Base-by-base conservation (phyloP, 1,140 invertebrate species). In the Zaprionus tsacasi region DNA sequence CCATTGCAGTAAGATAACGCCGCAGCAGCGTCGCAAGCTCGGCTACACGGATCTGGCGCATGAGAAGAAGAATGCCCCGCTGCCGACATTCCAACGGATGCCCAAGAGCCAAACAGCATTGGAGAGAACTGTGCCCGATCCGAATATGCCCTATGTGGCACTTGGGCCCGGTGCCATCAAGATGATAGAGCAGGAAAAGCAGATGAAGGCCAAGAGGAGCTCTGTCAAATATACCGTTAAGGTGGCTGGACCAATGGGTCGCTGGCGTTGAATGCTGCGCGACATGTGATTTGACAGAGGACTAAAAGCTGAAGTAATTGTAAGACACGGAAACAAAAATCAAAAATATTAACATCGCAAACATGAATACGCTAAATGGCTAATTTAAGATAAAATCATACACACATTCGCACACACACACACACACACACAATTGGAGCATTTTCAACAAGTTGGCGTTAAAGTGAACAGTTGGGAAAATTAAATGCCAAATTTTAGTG, bases 1-100 rank as follows among this genome's bases (percentile, higher is more conserved):
- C 55, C 67, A 89, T 38, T 89, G 85, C 76, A 85, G 66, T 45
- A 85, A 89, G 57, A 89, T 89, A 21, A 59, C 85, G 15, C 86
- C 86, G 7, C 78, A 85, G 57, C 58, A 68, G 60, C 75, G 81
- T 1, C 85, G 85, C 63, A 89, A 81, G 17, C 52, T 89, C n/a
- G 69, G 56, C 64, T 89, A 67, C 70, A 89, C 85, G 2, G 85
- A 89, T 17, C 36, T 89, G 52, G 70, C 72, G 25, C 85, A 89
- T 55, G 81, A 85, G 61, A 89, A 89, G 64, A 89, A 89, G 70
- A 75, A 70, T 12, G 67, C 85, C 0, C 85, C 85, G 17, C 55
- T 89, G 78, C 85, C 83, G 4, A 77, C 12, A 8, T 82, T 88
- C 30, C 60, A 68, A 43, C 71, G 71, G 3, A 2, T 55, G 52